Conservation (phyloP, 2,888 invertebrate genomes). For the Megastigmus dorsalis region DNA sequence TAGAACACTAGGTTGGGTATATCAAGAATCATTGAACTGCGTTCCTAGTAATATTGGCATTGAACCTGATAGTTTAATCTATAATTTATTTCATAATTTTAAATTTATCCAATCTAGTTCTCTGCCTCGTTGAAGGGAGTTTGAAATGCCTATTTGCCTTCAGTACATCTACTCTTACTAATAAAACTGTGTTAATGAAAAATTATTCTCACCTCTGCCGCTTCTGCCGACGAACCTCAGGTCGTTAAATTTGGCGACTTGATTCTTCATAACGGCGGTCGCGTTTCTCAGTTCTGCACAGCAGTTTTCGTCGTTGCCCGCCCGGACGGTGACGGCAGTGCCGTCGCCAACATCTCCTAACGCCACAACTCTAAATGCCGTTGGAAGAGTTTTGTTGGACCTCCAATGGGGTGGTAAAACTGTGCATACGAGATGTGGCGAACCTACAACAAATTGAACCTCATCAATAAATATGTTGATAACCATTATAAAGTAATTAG, state of each 20-base stretch:
- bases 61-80: too few relatives aligned
- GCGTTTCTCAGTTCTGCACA: constrained; percentile 96
- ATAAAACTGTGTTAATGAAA: too few relatives aligned
- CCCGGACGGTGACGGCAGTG: constrained; percentile 94
- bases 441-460: too few relatives aligned
- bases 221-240: constrained; percentile 98
- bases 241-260: constrained; percentile 99
- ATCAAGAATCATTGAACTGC: too few relatives aligned
- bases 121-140: too few relatives aligned
- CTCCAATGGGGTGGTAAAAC: constrained; percentile 97
- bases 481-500: background rate
- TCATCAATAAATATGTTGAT: constrained; percentile 9
- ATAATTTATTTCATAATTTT: too few relatives aligned
- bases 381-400: constrained; percentile 97
- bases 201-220: constrained; percentile 93
- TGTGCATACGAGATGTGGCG: constrained; percentile 96
- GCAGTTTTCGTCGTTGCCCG: constrained; percentile 98
- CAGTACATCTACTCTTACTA: too few relatives aligned
- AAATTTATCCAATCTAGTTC: too few relatives aligned
- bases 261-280: constrained; percentile 97
- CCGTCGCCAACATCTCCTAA: constrained; percentile 96
- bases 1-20: too few relatives aligned
- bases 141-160: too few relatives aligned
- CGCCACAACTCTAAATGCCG: constrained; percentile 97
- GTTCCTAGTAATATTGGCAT: too few relatives aligned